Evolutionary conservation across 2,888 invertebrate genomes (phyloP), one percentile per base, ranked within the genome.

Genomic region (Miltochrista miniata): DNA sequence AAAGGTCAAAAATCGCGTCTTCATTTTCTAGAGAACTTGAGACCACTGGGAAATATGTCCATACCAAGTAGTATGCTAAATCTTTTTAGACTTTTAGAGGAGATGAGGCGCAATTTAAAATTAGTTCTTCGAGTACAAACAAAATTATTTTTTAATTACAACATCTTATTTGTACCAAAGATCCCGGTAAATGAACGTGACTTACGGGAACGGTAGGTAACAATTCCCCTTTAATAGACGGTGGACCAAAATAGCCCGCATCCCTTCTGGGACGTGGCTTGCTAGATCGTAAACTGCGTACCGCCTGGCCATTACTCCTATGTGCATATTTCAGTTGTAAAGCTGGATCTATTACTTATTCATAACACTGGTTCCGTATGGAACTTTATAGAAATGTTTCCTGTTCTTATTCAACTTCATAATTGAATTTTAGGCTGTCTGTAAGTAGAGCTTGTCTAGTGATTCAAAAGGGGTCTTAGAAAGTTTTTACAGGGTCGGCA

Each of bases 171-270:
- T 12, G 0, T 11, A 34, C 7, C 18, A 35, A 34, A 34, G 34
- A 34, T 34, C 24, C 13, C 8, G 18, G 31, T 34, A 13, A n/a
- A 33, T 30, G 36, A n/a, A 37, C n/a, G 29, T 45, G 24, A 8
- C 36, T 30, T 30, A 29, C 14, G 14, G 29, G 30, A 48, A 31
- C 49, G 45, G 35, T 39, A 29, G 45, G 35, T 39, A 29, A 43
- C 47, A 44, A 36, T 46, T 56, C 36, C 59, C 47, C 51, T 48
- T 61, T 56, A 62, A 54, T 58, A 55, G 48, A 44, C n/a, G 33
- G 47, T 47, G 49, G 42, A 39, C 70, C 24, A 41, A 69, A 71
- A 71, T 71, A 71, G 52, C 61, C 5, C 40, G 35, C 59, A 55
- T 56, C 58, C 68, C 54, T 60, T 40, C 49, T 48, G 47, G 50